Evolutionary conservation across 2,113 vertebrate species (phyloP), one percentile per base, ranked within the genome.

Genomic region (Hemiscyllium ocellatum): DNA sequence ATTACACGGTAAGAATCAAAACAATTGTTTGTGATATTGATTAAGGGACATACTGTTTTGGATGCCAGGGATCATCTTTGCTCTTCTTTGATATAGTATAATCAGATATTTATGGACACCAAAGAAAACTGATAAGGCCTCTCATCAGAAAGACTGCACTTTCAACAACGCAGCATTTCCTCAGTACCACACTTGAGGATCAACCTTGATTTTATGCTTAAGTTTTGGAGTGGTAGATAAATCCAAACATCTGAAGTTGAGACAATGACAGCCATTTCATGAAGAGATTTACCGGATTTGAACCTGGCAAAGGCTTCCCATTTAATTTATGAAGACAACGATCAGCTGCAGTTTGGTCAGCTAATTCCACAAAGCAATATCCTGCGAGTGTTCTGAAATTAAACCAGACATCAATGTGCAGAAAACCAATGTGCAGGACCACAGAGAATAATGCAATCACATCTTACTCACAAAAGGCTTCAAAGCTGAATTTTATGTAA

Each of bases 291-390:
- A 98, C 98, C 96, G 98, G 98, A 97, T 98, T 98, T 76, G 98
- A 98, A 96, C 97, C 98, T 80, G 98, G 98, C 72, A 98, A 97
- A 80, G 98, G 97, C 96, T 98, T 98, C 93, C 98, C 98, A 29
- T 98, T 98, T 33, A 98, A 97, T 87, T 97, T 97, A 96, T 98
- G 97, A 85, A 98, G 97, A 91, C 97, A 98, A 29, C 98, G 97
- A 96, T 98, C 98, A 50, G 98, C 98, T 37, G 98, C 98, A 37
- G 97, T 97, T 96, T 98, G 98, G 94, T 98, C 98, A 95, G 98
- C 97, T 96, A 98, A 96, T 97, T 98, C 98, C 96, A 98, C 98
- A 96, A 98, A 98, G 96, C 98, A 98, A 96, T 98, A 98, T 87
- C 98, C 98, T 26, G 98, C 98, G 29, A 95, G 42, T 50, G 69